phyloP scores from a whole-genome alignment of 2,113 vertebrate species.

The Heteronetta atricapilla region DNA sequence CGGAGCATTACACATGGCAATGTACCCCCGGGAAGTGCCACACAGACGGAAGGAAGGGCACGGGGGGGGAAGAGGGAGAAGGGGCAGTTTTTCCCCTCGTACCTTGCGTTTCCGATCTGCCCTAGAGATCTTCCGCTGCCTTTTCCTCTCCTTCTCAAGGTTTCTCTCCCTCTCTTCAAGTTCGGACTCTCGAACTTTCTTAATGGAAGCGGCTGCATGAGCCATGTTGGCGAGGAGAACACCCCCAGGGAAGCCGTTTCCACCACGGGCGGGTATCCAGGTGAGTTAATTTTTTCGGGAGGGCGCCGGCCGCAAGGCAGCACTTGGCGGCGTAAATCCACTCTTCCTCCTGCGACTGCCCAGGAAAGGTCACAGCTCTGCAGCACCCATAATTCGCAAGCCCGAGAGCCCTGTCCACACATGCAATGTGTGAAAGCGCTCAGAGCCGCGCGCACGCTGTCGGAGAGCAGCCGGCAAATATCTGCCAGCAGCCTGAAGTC shows the following conservation, averaged over 20 bases:
- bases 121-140: slow-evolving; percentile 86
- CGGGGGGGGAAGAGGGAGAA: background rate
- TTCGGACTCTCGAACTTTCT: slow-evolving; percentile 95
- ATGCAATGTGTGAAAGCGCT: background rate
- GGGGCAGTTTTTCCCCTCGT: slow-evolving; percentile 41
- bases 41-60: background rate
- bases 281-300: slow-evolving; percentile 37
- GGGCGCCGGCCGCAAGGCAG: slow-evolving; percentile 48
- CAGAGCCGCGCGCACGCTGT: background rate
- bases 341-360: slow-evolving; percentile 40
- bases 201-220: slow-evolving; percentile 95
- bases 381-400: slow-evolving; percentile 63
- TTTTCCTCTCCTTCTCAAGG: slow-evolving; percentile 89
- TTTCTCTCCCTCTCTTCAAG: slow-evolving; percentile 86
- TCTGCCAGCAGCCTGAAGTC: background rate
- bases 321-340: slow-evolving; percentile 63
- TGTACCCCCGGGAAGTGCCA: background rate
- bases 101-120: slow-evolving; percentile 97
- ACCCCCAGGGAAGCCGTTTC: slow-evolving; percentile 18
- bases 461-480: background rate
- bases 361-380: slow-evolving; percentile 70
- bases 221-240: slow-evolving; percentile 82
- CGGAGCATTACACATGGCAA: background rate
- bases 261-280: slow-evolving; percentile 44
- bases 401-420: background rate